Evolutionary conservation across 2,888 invertebrate genomes (phyloP).

Genomic region (Axea sp.): DNA sequence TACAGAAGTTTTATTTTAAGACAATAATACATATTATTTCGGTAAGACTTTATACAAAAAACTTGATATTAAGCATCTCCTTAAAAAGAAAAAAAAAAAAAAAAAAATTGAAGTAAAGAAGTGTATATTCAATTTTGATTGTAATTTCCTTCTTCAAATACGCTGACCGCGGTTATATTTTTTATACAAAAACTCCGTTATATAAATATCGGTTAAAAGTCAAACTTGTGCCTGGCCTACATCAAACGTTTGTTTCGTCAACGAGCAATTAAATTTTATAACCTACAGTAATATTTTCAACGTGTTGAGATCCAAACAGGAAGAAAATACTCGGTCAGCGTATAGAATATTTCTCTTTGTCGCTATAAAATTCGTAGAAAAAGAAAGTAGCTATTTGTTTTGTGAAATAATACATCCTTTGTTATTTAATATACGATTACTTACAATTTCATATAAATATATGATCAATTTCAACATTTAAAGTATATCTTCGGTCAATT

Average conservation of each 20-base stretch:
- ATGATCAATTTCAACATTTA: conserved; percentile 31
- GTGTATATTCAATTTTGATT: no score
- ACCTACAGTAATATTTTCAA: no score
- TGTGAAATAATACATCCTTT: conserved; percentile 18
- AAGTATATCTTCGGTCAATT: conserved; percentile 20
- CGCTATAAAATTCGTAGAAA: conserved; percentile 20
- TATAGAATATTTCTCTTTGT: conserved; percentile 5
- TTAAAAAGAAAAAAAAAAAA: no score
- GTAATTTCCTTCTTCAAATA: no score
- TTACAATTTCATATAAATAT: conserved; percentile 27
- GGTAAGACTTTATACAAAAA: no score
- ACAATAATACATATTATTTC: no score
- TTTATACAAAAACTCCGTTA: not conserved
- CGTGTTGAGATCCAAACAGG: not conserved
- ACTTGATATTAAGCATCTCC: no score
- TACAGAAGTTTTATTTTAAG: no score
- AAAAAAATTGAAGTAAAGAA: no score
- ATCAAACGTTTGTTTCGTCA: not conserved
- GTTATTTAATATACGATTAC: conserved; percentile 8
- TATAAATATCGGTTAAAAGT: no score
- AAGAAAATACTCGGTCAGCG: conserved; percentile 8
- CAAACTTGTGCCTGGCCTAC: not conserved
- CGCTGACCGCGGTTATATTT: not conserved
- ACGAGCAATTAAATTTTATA: no score
- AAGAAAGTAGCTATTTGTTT: conserved; percentile 6